phyloP scores from a whole-genome alignment of 2,888 invertebrate species.

The Eutolmus rufibarbis region DNA sequence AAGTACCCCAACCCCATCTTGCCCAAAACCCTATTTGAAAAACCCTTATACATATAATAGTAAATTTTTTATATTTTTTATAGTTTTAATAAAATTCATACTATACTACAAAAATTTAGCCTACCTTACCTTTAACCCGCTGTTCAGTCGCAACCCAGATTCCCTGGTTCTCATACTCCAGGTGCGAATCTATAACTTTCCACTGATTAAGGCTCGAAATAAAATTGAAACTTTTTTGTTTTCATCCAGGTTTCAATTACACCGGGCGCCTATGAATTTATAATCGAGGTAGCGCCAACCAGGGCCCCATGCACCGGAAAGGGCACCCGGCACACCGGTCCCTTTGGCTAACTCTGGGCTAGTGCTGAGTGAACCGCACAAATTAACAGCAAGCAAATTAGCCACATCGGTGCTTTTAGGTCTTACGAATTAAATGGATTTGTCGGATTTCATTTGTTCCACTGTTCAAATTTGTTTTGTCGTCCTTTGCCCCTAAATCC shows the following conservation, averaged over 20 bases:
- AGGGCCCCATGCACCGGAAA: not conserved
- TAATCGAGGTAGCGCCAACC: not conserved
- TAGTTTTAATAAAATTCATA: too few relatives aligned
- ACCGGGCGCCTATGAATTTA: not conserved
- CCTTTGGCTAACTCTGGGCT: not conserved
- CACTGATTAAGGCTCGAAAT: not conserved
- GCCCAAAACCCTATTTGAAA: too few relatives aligned
- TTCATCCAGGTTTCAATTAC: not conserved
- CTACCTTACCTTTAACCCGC: not conserved
- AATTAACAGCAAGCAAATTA: not conserved
- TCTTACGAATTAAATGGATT: not conserved
- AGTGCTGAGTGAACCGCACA: not conserved
- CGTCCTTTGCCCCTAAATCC: not conserved
- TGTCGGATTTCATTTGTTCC: not conserved
- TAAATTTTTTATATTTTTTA: too few relatives aligned
- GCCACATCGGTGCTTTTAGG: not conserved
- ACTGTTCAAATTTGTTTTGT: not conserved
- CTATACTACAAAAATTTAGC: too few relatives aligned
- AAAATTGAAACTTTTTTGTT: not conserved
- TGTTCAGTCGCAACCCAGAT: not conserved
- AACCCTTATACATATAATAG: too few relatives aligned
- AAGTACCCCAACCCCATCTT: too few relatives aligned
- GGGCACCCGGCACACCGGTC: not conserved
- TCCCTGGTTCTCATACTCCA: not conserved
- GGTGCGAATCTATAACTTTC: not conserved